phyloP scores from a whole-genome alignment of 2,797 vertebrate genomes.

The Scyliorhinus canicula region DNA sequence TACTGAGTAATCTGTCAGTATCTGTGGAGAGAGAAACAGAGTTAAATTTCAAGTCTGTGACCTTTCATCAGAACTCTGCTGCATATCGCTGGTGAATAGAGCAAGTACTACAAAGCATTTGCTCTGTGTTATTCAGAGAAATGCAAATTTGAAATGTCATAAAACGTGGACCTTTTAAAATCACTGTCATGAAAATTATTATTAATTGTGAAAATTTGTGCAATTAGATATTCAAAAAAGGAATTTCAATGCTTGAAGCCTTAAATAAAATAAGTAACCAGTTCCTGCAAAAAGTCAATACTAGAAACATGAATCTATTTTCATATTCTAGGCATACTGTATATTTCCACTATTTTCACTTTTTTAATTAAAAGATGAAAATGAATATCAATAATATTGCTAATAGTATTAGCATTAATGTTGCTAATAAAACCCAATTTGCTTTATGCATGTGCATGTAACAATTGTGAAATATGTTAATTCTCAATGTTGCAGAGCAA shows the following conservation, averaged over 20 bases:
- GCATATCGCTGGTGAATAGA: background rate
- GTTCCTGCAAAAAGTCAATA: no score
- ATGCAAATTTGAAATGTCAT: background rate
- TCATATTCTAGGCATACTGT: background rate
- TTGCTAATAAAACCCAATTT: background rate
- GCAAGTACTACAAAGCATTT: background rate
- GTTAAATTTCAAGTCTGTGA: background rate
- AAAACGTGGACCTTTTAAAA: background rate
- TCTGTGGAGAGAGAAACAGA: background rate
- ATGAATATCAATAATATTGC: background rate
- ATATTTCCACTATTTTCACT: background rate
- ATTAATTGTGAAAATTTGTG: background rate
- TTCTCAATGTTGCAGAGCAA: slow-evolving; percentile 29
- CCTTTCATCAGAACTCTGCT: background rate
- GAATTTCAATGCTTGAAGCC: background rate
- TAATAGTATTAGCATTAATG: background rate
- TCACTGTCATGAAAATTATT: background rate
- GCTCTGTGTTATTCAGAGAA: background rate
- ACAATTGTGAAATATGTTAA: background rate
- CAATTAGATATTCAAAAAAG: background rate
- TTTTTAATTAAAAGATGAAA: slow-evolving; percentile 22
- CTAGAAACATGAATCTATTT: background rate
- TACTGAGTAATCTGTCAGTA: background rate
- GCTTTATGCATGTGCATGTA: background rate
- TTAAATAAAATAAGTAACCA: background rate